These are phyloP conservation scores for Melospiza melodia DNA, from an alignment of 2,113 vertebrate species.

Conservation along the genomic window DNA sequence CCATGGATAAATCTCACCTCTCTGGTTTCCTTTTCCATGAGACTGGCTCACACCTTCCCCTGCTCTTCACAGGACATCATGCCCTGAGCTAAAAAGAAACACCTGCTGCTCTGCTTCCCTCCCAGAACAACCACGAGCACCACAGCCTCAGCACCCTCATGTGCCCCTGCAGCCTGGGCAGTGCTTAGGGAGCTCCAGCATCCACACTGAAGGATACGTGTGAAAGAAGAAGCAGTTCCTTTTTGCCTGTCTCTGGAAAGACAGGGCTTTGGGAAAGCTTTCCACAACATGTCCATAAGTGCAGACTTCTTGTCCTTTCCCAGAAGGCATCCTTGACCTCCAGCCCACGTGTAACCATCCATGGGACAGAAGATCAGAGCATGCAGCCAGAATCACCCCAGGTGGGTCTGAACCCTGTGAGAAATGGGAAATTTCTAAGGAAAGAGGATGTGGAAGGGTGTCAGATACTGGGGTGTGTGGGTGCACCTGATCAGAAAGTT, in stretches of 20 bases:
- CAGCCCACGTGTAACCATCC: background rate
- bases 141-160: background rate
- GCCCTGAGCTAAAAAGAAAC: background rate
- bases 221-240: background rate
- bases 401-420: background rate
- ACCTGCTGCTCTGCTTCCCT: background rate
- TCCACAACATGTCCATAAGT: too few relatives aligned
- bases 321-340: background rate
- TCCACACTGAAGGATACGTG: background rate
- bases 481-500: background rate
- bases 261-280: background rate
- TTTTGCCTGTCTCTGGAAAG: background rate
- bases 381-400: background rate
- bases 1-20: conserved; percentile 41
- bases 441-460: background rate
- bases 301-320: background rate
- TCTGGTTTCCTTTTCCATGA: conserved; percentile 45
- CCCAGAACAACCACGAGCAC: background rate
- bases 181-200: background rate
- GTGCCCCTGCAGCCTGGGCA: background rate
- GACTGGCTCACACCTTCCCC: conserved; percentile 45
- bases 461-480: background rate
- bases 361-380: background rate
- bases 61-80: conserved; percentile 25
- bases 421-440: background rate